phyloP scores from a whole-genome alignment of 2,113 vertebrate species.

The Halichoeres trimaculatus region DNA sequence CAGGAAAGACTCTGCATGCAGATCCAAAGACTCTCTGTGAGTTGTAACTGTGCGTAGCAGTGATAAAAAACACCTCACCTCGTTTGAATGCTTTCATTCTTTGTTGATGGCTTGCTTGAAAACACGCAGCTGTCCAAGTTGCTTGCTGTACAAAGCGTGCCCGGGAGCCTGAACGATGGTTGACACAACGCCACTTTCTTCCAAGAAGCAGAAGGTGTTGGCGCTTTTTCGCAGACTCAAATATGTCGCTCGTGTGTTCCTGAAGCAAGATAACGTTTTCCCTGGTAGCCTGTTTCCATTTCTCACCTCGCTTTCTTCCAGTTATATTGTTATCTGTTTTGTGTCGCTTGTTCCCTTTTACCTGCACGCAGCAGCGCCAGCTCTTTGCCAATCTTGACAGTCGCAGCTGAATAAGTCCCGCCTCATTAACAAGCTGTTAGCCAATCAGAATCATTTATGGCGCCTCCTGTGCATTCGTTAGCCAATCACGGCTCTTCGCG shows the following conservation, averaged over 20 bases:
- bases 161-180: slow-evolving; percentile 66
- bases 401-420: slow-evolving; percentile 66
- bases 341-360: slow-evolving; percentile 71
- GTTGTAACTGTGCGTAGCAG: neutral
- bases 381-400: slow-evolving; percentile 82
- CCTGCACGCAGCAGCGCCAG: slow-evolving; percentile 79
- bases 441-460: slow-evolving; percentile 42
- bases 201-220: slow-evolving; percentile 43
- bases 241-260: neutral
- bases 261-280: neutral
- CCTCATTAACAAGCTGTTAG: slow-evolving; percentile 35
- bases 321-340: slow-evolving; percentile 62
- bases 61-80: slow-evolving; percentile 72
- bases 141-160: slow-evolving; percentile 76
- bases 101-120: slow-evolving; percentile 75
- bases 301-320: slow-evolving; percentile 19
- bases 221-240: slow-evolving; percentile 25
- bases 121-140: slow-evolving; percentile 82
- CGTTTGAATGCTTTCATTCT: slow-evolving; percentile 86
- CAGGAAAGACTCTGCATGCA: slow-evolving; percentile 22
- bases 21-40: neutral
- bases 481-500: slow-evolving; percentile 55
- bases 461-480: slow-evolving; percentile 15
- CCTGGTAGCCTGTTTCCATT: slow-evolving; percentile 43
- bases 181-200: slow-evolving; percentile 73